These are phyloP conservation scores for Urosaurus nigricauda DNA, from an alignment of 2,797 vertebrate species.

Conservation along the genomic window DNA sequence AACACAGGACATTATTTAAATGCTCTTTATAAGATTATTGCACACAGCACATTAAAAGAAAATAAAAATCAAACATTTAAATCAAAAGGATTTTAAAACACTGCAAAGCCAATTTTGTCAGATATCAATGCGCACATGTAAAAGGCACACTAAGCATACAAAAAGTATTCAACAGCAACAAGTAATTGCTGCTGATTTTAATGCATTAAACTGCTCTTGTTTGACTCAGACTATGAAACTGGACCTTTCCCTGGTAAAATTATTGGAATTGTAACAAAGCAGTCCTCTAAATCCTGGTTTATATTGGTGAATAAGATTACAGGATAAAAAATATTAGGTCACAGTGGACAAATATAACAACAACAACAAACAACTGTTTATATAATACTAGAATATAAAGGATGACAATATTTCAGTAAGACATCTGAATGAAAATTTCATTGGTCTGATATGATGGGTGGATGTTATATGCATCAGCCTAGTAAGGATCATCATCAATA, in stretches of 20 bases:
- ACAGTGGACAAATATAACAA: not conserved
- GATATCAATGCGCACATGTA: not conserved
- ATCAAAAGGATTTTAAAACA: not conserved
- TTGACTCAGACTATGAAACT: not conserved
- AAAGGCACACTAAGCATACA: not conserved
- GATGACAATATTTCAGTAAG: not conserved
- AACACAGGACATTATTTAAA: not conserved
- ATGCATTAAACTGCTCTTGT: not conserved
- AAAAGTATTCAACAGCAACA: not conserved
- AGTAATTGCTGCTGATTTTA: not conserved
- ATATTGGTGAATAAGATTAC: not conserved
- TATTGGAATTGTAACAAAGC: not conserved
- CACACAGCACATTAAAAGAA: conserved; percentile 16
- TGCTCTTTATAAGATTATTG: conserved; percentile 14
- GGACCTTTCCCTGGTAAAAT: not conserved
- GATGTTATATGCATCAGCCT: not conserved
- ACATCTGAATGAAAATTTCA: not conserved
- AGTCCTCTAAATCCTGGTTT: not conserved
- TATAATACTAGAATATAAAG: not conserved
- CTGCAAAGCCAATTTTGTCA: not conserved
- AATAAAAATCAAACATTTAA: not conserved
- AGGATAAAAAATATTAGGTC: conserved; percentile 2
- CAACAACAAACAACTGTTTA: not conserved
- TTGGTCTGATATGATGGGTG: not conserved
- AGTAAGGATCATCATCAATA: not conserved